These are phyloP conservation scores for Helogale parvula DNA, from an alignment of 2,113 vertebrate species.

Conservation along the genomic window DNA sequence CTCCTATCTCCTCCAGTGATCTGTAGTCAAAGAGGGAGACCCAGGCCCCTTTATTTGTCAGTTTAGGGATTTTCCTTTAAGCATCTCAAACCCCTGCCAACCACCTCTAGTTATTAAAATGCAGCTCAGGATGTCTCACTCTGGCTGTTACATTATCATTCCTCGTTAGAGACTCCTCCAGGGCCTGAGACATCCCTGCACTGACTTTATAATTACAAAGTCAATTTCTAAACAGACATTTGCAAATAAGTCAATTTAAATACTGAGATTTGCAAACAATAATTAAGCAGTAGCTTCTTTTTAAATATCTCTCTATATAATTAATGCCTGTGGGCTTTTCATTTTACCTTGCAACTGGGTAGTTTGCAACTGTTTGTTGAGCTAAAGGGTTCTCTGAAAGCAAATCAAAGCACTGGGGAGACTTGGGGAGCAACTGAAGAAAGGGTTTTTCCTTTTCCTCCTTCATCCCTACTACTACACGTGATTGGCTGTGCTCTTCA, in stretches of 20 bases:
- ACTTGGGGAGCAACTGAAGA: constrained; percentile 78
- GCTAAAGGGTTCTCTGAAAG: constrained; percentile 82
- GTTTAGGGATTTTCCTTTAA: constrained; percentile 72
- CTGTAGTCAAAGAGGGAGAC: constrained; percentile 30
- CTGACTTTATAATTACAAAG: constrained; percentile 90
- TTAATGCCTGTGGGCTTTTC: constrained; percentile 88
- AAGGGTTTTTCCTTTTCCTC: constrained; percentile 41
- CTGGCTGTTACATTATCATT: constrained; percentile 89
- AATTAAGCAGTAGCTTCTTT: constrained; percentile 90
- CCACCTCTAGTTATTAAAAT: constrained; percentile 86
- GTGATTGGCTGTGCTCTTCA: constrained; percentile 2
- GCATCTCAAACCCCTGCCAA: constrained; percentile 45
- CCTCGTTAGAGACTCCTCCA: constrained; percentile 89
- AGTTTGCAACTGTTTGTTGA: constrained; percentile 86
- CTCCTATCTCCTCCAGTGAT: constrained; percentile 48
- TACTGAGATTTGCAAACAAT: constrained; percentile 90
- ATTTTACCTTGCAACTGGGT: constrained; percentile 85
- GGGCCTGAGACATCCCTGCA: constrained; percentile 86
- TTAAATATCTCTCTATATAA: constrained; percentile 89
- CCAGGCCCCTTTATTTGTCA: constrained; percentile 54
- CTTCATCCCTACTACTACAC: not conserved
- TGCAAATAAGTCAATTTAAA: constrained; percentile 92
- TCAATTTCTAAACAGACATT: constrained; percentile 92
- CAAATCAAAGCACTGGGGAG: constrained; percentile 82
- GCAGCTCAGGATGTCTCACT: constrained; percentile 86